Evolutionary conservation across 2,797 vertebrate species (phyloP).

Genomic region (Poliocrania exsul): DNA sequence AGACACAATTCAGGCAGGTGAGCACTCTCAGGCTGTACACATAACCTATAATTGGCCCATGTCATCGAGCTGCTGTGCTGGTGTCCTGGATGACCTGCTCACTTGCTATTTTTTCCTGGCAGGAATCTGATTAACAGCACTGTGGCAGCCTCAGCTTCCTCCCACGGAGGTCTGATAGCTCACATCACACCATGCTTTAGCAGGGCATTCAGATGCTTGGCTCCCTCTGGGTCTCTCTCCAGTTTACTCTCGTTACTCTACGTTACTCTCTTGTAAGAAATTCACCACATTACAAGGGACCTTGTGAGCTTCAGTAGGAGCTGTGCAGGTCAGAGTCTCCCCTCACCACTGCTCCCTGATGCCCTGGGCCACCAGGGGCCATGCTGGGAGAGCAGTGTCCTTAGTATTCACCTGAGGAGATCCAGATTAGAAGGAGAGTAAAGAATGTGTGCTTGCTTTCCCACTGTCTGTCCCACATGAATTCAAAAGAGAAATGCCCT

Average conservation of each 20-base stretch:
- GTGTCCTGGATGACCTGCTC: background rate
- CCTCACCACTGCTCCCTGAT: background rate
- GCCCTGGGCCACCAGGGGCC: background rate
- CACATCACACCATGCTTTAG: fast-evolving
- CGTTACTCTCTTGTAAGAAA: fast-evolving
- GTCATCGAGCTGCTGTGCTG: background rate
- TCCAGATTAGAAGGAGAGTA: background rate
- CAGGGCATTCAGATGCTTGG: background rate
- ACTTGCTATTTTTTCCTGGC: background rate
- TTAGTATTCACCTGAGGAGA: background rate
- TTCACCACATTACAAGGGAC: background rate
- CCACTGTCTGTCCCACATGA: fast-evolving
- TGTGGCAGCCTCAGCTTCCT: fast-evolving
- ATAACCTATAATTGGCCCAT: background rate
- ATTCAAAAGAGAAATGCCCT: background rate
- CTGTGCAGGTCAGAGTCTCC: background rate
- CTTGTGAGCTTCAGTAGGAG: background rate
- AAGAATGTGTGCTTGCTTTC: background rate
- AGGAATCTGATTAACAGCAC: background rate
- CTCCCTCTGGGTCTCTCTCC: background rate
- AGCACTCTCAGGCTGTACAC: background rate
- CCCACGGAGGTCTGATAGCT: background rate
- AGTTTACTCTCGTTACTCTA: background rate
- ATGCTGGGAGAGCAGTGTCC: background rate
- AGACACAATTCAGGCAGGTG: fast-evolving